A percentile compares a stretch with the other conserved stretches of the same genome.
Evolutionary conservation across 1,140 invertebrate genomes (phyloP).

Genomic region (Drosophila pseudoananassae): DNA sequence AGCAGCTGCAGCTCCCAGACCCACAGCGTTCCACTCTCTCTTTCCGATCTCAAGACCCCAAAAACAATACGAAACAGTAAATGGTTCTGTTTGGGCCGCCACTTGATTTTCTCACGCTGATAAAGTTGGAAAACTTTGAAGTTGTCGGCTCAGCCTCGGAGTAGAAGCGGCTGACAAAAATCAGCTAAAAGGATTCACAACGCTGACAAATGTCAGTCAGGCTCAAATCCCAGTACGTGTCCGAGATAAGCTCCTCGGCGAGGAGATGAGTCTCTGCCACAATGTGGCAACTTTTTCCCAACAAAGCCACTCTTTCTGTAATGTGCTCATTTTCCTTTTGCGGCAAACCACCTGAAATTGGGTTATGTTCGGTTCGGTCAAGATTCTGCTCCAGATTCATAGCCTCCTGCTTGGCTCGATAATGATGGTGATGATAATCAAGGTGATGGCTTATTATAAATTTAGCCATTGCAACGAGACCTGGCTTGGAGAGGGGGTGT

Average conservation of each 20-base stretch:
- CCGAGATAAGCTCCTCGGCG: constrained; percentile 65
- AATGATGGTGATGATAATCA: constrained; percentile 10
- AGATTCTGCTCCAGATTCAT: constrained; percentile 69
- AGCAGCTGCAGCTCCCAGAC: constrained; percentile 31
- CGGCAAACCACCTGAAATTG: constrained; percentile 62
- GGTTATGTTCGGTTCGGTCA: constrained; percentile 68
- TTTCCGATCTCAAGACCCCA: constrained; percentile 1
- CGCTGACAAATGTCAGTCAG: constrained; percentile 75
- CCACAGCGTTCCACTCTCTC: constrained; percentile 11
- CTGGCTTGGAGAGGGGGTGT: constrained; percentile 12
- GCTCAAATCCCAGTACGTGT: constrained; percentile 71
- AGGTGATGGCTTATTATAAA: constrained; percentile 46
- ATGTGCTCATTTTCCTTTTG: constrained; percentile 82
- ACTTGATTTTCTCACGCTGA: constrained; percentile 72
- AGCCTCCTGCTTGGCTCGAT: constrained; percentile 2
- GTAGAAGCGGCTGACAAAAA: not conserved
- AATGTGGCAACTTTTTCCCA: constrained; percentile 42
- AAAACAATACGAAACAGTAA: constrained; percentile 33
- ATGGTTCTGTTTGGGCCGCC: constrained; percentile 15
- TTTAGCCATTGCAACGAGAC: constrained; percentile 35
- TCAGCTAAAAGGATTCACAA: constrained; percentile 62
- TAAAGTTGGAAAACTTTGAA: constrained; percentile 58
- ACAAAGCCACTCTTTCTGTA: constrained; percentile 40
- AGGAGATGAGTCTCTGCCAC: constrained; percentile 22
- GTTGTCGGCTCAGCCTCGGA: constrained; percentile 26